Evolutionary conservation across 2,888 invertebrate genomes (phyloP).

Genomic region (Drosophila engyochracea): DNA sequence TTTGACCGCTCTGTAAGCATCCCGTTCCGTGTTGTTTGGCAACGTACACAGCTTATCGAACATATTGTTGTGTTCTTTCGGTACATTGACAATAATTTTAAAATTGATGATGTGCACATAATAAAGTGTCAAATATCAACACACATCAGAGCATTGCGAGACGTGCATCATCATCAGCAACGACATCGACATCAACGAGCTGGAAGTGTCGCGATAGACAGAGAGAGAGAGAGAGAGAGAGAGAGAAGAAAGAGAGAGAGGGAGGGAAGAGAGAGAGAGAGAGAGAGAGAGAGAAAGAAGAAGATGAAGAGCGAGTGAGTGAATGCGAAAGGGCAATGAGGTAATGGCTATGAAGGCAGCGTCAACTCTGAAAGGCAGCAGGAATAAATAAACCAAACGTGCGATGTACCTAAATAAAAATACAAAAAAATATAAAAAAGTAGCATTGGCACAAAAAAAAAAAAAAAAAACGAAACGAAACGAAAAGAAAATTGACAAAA

Average conservation of each 20-base stretch:
- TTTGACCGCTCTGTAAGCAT: background rate
- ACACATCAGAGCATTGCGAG: slow-evolving; percentile 65
- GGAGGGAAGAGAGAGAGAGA: background rate
- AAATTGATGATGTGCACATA: slow-evolving; percentile 83
- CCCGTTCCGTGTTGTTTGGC: background rate
- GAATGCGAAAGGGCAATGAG: background rate
- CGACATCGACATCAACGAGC: slow-evolving; percentile 40
- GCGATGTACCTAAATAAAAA: slow-evolving; percentile 43
- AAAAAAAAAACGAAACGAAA: slow-evolving; percentile 10
- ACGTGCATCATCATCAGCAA: slow-evolving; percentile 59
- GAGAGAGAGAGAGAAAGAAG: background rate
- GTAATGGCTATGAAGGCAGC: slow-evolving; percentile 60
- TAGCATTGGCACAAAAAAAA: slow-evolving; percentile 9
- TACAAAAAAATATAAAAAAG: slow-evolving; percentile 22
- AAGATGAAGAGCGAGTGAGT: background rate
- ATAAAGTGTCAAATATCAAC: slow-evolving; percentile 82
- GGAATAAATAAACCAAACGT: slow-evolving; percentile 65
- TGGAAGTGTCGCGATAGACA: background rate
- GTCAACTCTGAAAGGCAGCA: slow-evolving; percentile 48
- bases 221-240: background rate
- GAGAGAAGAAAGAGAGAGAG: too few species aligned
- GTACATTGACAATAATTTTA: slow-evolving; percentile 68
- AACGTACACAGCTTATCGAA: slow-evolving; percentile 16
- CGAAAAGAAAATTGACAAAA: slow-evolving; percentile 67
- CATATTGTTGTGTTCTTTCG: slow-evolving; percentile 44